Base-by-base conservation (phyloP, 2,888 invertebrate species). In the Carcina quercana region DNA sequence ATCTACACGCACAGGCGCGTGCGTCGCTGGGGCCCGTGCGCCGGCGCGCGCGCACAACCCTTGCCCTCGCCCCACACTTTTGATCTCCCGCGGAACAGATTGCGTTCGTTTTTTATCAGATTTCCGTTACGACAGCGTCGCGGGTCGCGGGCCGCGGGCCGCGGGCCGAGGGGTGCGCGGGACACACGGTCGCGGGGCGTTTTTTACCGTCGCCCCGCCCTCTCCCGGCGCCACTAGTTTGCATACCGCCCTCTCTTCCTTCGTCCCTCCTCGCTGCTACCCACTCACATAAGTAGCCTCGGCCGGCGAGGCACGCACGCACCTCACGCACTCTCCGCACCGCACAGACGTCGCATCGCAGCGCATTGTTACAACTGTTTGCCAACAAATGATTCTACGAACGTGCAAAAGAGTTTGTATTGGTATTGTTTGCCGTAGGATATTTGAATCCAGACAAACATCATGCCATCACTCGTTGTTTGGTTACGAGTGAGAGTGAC, bases 21-120 rank as follows among this genome's bases (percentile, higher is more conserved):
- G n/a, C n/a, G n/a, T n/a, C n/a, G 24, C 24, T 10, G n/a, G 24
- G 24, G 24, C n/a, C 11, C 24, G 24, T 10, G 5, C 24, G 33
- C 30, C 21, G 28, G 15, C 40, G 15, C 40, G 39, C 45, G 37
- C 14, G 33, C 19, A 26, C 36, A 35, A 41, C 41, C 40, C 40
- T 40, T 40, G 28, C 21, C 27, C 37, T 28, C 31, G 32, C 12
- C n/a, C 22, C 3, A 7, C 29, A 59, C 56, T 59, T 57, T 65
- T 51, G 49, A 56, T 49, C 50, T 57, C 55, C 50, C 63, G 53
- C 54, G 53, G 60, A 59, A 62, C 68, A 65, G 64, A 71, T 68
- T 64, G 67, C 59, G 47, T 44, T 50, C 47, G 46, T 58, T 64
- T 65, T 65, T 66, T 67, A 58, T 33, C 32, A 32, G 52, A 49